These are phyloP conservation scores for Octodon degus DNA, from an alignment of 2,113 vertebrate species.

Conservation along the genomic window DNA sequence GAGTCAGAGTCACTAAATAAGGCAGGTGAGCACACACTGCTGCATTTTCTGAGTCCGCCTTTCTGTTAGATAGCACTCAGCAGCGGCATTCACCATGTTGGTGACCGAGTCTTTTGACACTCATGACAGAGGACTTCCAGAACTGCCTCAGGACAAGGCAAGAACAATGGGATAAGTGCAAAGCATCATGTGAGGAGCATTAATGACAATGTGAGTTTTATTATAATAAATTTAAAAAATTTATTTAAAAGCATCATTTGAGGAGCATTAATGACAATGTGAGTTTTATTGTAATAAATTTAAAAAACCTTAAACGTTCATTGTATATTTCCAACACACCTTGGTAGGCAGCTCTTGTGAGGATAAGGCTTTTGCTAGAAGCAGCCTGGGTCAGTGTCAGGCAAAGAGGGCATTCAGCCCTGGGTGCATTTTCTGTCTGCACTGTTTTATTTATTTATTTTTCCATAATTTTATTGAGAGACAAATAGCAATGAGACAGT, in stretches of 20 bases:
- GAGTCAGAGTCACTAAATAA: not conserved
- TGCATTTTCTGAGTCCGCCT: not conserved
- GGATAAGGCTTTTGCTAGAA: not conserved
- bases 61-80: not conserved
- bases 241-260: not conserved
- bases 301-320: not conserved
- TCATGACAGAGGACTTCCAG: not conserved
- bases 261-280: not conserved
- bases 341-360: not conserved
- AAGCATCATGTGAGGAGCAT: not conserved
- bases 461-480: too few relatives aligned
- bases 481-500: too few relatives aligned
- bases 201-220: not conserved
- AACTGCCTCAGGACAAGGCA: not conserved
- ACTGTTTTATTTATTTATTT: not conserved
- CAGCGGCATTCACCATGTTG: not conserved
- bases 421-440: not conserved
- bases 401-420: not conserved
- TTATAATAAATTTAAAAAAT: not conserved
- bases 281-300: not conserved
- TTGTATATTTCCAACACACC: not conserved
- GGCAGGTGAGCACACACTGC: not conserved
- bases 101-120: not conserved
- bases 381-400: not conserved
- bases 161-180: not conserved